Base-by-base conservation (phyloP, 2,797 vertebrate genomes). In the Sparus aurata region DNA sequence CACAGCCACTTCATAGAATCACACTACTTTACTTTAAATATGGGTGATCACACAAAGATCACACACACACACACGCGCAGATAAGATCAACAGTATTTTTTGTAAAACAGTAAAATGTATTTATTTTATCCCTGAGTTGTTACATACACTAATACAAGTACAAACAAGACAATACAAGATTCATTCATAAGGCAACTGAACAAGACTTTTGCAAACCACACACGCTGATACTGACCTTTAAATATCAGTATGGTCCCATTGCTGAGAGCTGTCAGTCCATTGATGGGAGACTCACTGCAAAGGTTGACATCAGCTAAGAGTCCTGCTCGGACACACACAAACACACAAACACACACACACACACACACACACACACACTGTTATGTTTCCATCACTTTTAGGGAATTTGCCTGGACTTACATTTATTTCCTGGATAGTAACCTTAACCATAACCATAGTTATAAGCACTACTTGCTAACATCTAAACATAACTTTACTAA, bases 241-340 rank as follows among this genome's bases (percentile, higher is more conserved):
- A 98, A 98, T 66, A 97, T 94, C 0, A 97, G 95, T 15, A 97
- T 61, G 3, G 97, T 97, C 60, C 97, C 96, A 0, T 98, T 99
- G 63, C 73, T 93, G 30, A 97, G 91, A 59, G 96, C 94, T 0
- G 97, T 96, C 82, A 98, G 91, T 73, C 95, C 95, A 3, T 96
- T 88, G 0, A 97, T 95, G 1, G 96, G 96, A 67, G 91, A 88
- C 11, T 95, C 95, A 0, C 92, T 96, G 89, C 97, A 99, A 22
- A 98, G 89, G 68, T 96, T 87, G 25, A 88, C 93, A 73, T 95
- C 95, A 7, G 46, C 22, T 90, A 93, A 70, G 47, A 77, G 69
- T 73, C 84, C 90, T 91, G 83, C 85, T 68, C 69, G 77, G 18
- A 57, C 45, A 75, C 46, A 75, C 55, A 47, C 46, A 66, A 60